Conservation (phyloP, 2,888 invertebrate species). For the Mythimna albipuncta region DNA sequence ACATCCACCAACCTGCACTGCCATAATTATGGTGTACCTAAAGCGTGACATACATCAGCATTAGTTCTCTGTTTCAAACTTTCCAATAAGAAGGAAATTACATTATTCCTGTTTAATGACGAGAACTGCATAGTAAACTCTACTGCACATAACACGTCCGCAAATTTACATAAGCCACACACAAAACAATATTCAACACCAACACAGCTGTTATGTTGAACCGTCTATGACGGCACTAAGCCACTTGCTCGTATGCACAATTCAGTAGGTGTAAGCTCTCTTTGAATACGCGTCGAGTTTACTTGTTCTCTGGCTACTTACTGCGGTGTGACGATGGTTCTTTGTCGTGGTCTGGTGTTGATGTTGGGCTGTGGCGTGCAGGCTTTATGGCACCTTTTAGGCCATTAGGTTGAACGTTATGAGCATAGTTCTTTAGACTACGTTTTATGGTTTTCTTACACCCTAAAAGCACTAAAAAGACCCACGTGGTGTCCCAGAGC, state of each 20-base stretch:
- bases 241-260: constrained; percentile 39
- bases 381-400: constrained; percentile 8
- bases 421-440: not conserved
- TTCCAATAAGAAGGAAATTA: too few species aligned
- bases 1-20: too few species aligned
- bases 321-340: constrained; percentile 37
- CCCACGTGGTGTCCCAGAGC: too few species aligned
- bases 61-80: too few species aligned
- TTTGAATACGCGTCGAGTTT: constrained; percentile 55
- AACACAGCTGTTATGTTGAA: constrained; percentile 7
- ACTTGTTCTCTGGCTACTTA: constrained; percentile 51
- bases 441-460: too few species aligned
- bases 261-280: constrained; percentile 49
- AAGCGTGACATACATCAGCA: too few species aligned
- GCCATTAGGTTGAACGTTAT: not conserved
- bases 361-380: constrained; percentile 14
- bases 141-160: not conserved
- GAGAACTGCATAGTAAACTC: not conserved
- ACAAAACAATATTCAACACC: constrained; percentile 20
- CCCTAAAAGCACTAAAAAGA: too few species aligned
- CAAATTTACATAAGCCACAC: not conserved
- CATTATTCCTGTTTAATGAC: too few species aligned
- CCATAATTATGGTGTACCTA: too few species aligned
- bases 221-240: constrained; percentile 39
- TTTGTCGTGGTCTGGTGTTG: constrained; percentile 20